phyloP scores from a whole-genome alignment of 2,888 invertebrate genomes.

The Smittia sp. region DNA sequence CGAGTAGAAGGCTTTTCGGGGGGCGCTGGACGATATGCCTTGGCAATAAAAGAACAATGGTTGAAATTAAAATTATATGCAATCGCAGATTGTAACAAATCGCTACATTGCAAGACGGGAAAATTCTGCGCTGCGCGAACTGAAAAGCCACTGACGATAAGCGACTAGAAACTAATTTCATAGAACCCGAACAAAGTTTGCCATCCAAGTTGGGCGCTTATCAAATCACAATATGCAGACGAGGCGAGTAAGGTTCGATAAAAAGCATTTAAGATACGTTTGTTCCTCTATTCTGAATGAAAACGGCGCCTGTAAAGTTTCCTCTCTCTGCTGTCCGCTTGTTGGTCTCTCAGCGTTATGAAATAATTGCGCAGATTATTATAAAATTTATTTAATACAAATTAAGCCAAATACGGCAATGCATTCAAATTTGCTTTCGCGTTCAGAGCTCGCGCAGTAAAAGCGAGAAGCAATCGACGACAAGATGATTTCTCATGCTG shows the following conservation, averaged over 20 bases:
- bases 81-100: slow-evolving; percentile 39
- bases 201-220: not conserved
- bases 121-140: not conserved
- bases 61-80: slow-evolving; percentile 25
- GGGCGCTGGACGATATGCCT: slow-evolving; percentile 28
- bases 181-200: not conserved
- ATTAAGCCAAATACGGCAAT: slow-evolving; percentile 35
- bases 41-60: slow-evolving; percentile 23
- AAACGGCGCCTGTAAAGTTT: slow-evolving; percentile 29
- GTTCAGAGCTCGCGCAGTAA: not conserved
- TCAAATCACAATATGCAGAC: slow-evolving; percentile 30
- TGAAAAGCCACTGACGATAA: not conserved
- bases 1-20: slow-evolving; percentile 2
- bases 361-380: slow-evolving; percentile 39
- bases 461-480: not conserved
- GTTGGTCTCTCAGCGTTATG: slow-evolving; percentile 25
- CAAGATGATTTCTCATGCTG: slow-evolving; percentile 1
- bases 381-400: slow-evolving; percentile 30
- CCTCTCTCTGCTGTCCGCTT: slow-evolving; percentile 3
- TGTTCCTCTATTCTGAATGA: slow-evolving; percentile 13
- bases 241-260: slow-evolving; percentile 12
- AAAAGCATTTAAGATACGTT: slow-evolving; percentile 35
- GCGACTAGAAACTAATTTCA: slow-evolving; percentile 13
- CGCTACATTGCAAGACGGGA: slow-evolving; percentile 20
- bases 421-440: slow-evolving; percentile 8